Percentiles rank a stretch among this genome's conserved stretches.
phyloP scores from a whole-genome alignment of 2,888 invertebrate species.

The Trissoscelio sp. region DNA sequence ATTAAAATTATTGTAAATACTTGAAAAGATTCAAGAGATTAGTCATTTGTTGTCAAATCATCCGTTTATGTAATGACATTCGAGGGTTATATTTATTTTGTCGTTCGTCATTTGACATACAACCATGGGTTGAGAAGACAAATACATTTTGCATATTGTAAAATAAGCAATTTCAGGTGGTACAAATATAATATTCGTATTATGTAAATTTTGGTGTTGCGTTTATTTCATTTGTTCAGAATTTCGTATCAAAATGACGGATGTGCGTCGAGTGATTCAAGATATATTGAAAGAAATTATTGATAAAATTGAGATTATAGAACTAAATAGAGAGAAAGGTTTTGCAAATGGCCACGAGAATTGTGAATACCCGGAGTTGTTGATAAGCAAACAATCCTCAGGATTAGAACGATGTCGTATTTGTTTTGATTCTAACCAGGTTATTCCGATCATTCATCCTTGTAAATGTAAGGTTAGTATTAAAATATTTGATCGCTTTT shows the following conservation, averaged over 20 bases:
- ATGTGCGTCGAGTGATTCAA: slow-evolving; percentile 67
- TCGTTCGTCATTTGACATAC: slow-evolving; percentile 30
- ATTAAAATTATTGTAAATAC: slow-evolving; percentile 63
- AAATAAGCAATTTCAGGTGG: slow-evolving; percentile 65
- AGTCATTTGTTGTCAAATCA: slow-evolving; percentile 30
- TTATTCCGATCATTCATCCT: slow-evolving; percentile 83
- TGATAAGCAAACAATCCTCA: slow-evolving; percentile 42
- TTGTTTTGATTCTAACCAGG: slow-evolving; percentile 84
- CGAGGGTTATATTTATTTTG: slow-evolving; percentile 57
- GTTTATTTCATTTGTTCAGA: slow-evolving; percentile 8
- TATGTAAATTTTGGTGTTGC: slow-evolving; percentile 26
- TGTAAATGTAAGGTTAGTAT: slow-evolving; percentile 84
- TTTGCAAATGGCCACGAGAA: background rate
- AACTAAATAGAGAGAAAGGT: slow-evolving; percentile 32
- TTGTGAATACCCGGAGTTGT: slow-evolving; percentile 5
- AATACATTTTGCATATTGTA: slow-evolving; percentile 51
- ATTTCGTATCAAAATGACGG: slow-evolving; percentile 65
- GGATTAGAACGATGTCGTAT: slow-evolving; percentile 81
- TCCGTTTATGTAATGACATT: slow-evolving; percentile 34
- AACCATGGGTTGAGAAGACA: slow-evolving; percentile 27
- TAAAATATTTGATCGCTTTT: slow-evolving; percentile 5
- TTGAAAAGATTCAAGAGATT: slow-evolving; percentile 29
- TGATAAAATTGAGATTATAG: slow-evolving; percentile 68
- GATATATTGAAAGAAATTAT: slow-evolving; percentile 73
- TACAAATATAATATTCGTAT: slow-evolving; percentile 60